phyloP scores from a whole-genome alignment of 2,113 vertebrate genomes.

The Alethe diademata region DNA sequence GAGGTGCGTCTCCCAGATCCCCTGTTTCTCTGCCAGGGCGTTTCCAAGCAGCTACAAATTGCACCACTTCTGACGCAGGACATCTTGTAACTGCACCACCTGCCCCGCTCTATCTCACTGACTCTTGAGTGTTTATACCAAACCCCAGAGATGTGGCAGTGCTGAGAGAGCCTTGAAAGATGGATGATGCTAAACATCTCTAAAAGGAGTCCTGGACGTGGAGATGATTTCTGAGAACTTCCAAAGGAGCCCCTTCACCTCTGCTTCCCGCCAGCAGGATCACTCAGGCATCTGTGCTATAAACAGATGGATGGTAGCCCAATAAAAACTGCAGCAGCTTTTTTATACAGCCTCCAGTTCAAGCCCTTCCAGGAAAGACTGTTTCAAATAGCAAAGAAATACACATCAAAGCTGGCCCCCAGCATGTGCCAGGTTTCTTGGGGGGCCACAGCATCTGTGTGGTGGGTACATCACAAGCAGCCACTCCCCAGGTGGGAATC shows the following conservation, averaged over 20 bases:
- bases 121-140: background rate
- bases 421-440: background rate
- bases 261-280: background rate
- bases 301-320: background rate
- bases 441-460: background rate
- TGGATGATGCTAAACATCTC: background rate
- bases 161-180: background rate
- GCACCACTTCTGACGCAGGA: background rate
- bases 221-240: background rate
- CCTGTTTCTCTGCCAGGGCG: background rate
- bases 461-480: rapidly evolving
- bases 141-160: background rate
- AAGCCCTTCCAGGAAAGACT: background rate
- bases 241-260: background rate
- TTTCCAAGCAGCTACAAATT: background rate
- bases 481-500: background rate
- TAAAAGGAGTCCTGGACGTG: background rate
- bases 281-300: background rate
- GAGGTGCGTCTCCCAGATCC: background rate
- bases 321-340: background rate
- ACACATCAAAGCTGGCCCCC: background rate
- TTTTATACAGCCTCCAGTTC: background rate
- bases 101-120: rapidly evolving
- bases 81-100: rapidly evolving
- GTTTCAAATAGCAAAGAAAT: background rate